A percentile compares a stretch with the other conserved stretches of the same genome.
Conservation (phyloP, 2,888 invertebrate genomes). For the Linyphia triangularis region DNA sequence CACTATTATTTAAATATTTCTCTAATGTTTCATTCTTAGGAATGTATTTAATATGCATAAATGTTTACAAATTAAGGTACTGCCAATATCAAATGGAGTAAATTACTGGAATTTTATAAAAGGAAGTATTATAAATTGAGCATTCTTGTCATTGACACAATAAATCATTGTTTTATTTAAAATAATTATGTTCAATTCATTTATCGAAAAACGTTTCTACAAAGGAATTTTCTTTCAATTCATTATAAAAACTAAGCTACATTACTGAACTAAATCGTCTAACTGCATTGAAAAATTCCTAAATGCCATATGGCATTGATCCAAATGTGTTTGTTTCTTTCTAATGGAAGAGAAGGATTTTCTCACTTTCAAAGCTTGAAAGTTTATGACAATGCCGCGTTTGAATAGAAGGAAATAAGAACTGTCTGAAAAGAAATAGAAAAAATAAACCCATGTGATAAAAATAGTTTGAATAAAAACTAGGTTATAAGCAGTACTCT, state of each 20-base stretch:
- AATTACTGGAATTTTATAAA: no score
- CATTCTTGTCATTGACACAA: background rate
- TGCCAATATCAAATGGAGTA: no score
- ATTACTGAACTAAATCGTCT: background rate
- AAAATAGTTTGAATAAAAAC: background rate
- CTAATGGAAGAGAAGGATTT: background rate
- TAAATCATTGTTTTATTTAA: background rate
- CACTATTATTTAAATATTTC: no score
- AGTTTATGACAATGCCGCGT: slow-evolving; percentile 20
- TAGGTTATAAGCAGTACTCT: background rate
- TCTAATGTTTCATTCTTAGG: no score
- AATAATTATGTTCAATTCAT: background rate
- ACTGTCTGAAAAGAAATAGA: background rate
- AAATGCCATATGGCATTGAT: slow-evolving; percentile 9
- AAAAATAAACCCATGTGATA: background rate
- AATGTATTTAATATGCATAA: no score
- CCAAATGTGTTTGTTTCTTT: slow-evolving; percentile 28
- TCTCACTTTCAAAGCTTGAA: slow-evolving; percentile 8
- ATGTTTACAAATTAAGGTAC: no score
- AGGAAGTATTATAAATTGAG: background rate
- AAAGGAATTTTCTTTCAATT: background rate
- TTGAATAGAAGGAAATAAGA: background rate
- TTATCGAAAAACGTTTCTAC: background rate
- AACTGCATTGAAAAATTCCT: background rate
- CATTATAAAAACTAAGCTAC: background rate